A percentile compares a stretch with the other conserved stretches of the same genome.
These are phyloP conservation scores for Tinea pellionella DNA, from an alignment of 2,888 invertebrate species.

Conservation along the genomic window DNA sequence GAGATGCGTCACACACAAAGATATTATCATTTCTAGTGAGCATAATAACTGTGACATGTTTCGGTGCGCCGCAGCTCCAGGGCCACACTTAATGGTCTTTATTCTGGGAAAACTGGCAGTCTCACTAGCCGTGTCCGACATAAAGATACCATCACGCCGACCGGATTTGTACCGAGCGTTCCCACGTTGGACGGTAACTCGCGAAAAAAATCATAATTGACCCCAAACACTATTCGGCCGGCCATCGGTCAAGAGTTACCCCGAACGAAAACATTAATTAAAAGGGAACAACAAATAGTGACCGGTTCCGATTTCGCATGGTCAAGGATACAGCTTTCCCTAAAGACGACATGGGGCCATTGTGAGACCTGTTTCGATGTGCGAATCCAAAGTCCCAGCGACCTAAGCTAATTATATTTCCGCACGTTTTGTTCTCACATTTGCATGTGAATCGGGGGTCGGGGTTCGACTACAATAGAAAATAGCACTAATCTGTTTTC, in stretches of 20 bases:
- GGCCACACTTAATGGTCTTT: constrained; percentile 54
- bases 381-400: constrained; percentile 28
- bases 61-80: constrained; percentile 52
- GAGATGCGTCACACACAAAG: constrained; percentile 46
- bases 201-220: constrained; percentile 36
- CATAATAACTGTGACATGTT: constrained; percentile 68
- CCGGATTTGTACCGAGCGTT: constrained; percentile 28
- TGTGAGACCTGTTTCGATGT: constrained; percentile 12
- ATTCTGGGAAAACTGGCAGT: constrained; percentile 58
- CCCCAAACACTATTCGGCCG: constrained; percentile 28
- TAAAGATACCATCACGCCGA: constrained; percentile 53
- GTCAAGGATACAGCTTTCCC: constrained; percentile 30
- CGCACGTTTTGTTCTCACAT: constrained; percentile 60
- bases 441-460: constrained; percentile 57
- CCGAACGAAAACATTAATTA: constrained; percentile 61
- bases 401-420: constrained; percentile 66
- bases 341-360: constrained; percentile 3
- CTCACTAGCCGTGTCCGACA: constrained; percentile 37
- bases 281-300: constrained; percentile 35
- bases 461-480: constrained; percentile 42
- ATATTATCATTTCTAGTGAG: constrained; percentile 62
- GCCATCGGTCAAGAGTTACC: constrained; percentile 56
- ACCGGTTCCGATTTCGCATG: constrained; percentile 43
- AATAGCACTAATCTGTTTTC: constrained; percentile 41
- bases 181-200: constrained; percentile 42